Conservation (phyloP, 2,888 invertebrate species). For the Stenichneumon culpator region DNA sequence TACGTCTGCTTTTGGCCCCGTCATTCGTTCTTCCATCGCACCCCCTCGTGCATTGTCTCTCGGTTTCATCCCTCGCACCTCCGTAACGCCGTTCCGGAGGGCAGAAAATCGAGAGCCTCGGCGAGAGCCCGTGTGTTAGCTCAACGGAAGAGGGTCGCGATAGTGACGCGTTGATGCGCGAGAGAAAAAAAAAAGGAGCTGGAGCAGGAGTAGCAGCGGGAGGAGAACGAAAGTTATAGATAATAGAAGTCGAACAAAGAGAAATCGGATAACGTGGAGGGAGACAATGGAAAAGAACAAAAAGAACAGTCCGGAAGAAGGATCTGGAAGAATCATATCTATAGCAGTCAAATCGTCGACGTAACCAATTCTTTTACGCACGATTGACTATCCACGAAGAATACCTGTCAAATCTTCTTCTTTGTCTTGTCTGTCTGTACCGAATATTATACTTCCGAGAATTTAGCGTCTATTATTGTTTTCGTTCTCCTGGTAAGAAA, state of each 20-base stretch:
- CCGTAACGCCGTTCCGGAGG: slow-evolving; percentile 36
- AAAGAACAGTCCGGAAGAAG: slow-evolving; percentile 22
- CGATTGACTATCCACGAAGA: slow-evolving; percentile 9
- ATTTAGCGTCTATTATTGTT: not conserved
- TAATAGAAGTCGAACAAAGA: slow-evolving; percentile 62
- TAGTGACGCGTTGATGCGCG: slow-evolving; percentile 31
- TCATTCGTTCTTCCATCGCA: slow-evolving; percentile 10
- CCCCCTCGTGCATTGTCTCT: slow-evolving; percentile 59
- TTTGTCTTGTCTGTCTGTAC: not conserved
- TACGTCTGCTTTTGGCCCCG: slow-evolving; percentile 49
- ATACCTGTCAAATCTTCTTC: slow-evolving; percentile 7
- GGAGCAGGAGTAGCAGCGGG: not conserved
- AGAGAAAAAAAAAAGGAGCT: slow-evolving; percentile 18
- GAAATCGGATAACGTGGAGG: slow-evolving; percentile 54
- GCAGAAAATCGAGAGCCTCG: slow-evolving; percentile 40
- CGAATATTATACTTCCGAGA: not conserved
- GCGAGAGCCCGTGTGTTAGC: slow-evolving; percentile 19
- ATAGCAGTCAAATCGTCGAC: slow-evolving; percentile 18
- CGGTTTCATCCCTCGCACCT: slow-evolving; percentile 48
- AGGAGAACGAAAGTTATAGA: slow-evolving; percentile 55
- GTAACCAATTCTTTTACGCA: slow-evolving; percentile 22
- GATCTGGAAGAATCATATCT: not conserved
- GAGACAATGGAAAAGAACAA: slow-evolving; percentile 39
- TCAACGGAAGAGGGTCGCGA: slow-evolving; percentile 41
- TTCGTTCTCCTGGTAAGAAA: not conserved